Base-by-base conservation (phyloP, 2,888 invertebrate genomes). In the Heliconius ismenius region DNA sequence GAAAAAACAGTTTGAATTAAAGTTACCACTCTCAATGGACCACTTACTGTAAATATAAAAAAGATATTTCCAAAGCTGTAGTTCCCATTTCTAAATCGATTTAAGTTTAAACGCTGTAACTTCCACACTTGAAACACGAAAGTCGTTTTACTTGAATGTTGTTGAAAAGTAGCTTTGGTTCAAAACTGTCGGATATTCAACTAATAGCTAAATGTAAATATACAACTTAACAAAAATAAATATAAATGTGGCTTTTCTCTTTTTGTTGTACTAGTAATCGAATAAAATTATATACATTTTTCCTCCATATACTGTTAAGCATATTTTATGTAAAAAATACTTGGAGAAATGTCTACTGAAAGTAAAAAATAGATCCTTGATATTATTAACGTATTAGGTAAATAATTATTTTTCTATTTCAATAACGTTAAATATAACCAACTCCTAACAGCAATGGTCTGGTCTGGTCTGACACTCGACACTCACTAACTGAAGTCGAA, bases 41-140 rank as follows among this genome's bases (percentile, higher is more conserved):
- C 13, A 2, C 26, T 15, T n/a, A 9, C 21, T 26, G 62, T 24
- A 62, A 62, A 26, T 60, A 24, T 62, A 62, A 26, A 26, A 62
- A 60, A 73, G 60, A 63, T 74, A 75, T 76, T 75, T 62, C 78
- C 76, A 74, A 76, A 76, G 75, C 65, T 79, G 64, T 72, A 79
- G 75, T 77, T 77, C 69, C 75, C 65, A 77, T 67, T 67, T 77
- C 76, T 73, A 78, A 80, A 81, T 78, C 67, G 80, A 78, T 80
- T 81, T 77, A 74, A 81, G 80, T 79, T 80, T 79, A 80, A 81
- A 80, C 79, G 76, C 68, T 79, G 80, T 72, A 81, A 80, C 81
- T 81, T 81, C 58, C 75, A 75, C 74, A 79, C 79, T 81, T 81
- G 78, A 74, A 78, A 78, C 77, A 78, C 69, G 75, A 78, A 81